Evolutionary conservation across 2,888 invertebrate genomes (phyloP).

Genomic region (Apamea monoglypha): DNA sequence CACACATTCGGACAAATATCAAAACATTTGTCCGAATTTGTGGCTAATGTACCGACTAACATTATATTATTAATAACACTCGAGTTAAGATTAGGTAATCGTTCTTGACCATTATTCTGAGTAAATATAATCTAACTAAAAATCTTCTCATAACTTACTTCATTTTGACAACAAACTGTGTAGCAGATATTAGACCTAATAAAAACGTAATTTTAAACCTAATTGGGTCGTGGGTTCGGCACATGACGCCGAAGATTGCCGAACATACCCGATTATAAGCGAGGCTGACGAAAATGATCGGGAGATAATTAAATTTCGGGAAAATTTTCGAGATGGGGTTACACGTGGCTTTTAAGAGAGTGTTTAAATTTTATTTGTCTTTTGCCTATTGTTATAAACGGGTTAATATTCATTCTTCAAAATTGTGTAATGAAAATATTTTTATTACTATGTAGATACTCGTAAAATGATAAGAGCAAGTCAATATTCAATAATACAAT

Average conservation of each 20-base stretch:
- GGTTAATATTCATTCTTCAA: too few relatives aligned
- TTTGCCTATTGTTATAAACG: neutral
- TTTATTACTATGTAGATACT: neutral
- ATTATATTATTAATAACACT: conserved; percentile 40
- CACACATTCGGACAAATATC: conserved; percentile 40
- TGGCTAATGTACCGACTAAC: conserved; percentile 25
- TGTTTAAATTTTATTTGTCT: neutral
- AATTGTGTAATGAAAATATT: neutral
- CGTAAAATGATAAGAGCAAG: neutral
- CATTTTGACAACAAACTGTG: neutral
- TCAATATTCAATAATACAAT: conserved; percentile 3
- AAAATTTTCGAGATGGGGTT: neutral
- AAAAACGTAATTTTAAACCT: conserved; percentile 6
- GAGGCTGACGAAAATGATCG: conserved; percentile 12
- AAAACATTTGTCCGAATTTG: conserved; percentile 40
- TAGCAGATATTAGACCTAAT: neutral
- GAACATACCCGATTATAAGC: conserved; percentile 1
- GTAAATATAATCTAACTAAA: neutral
- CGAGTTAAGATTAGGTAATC: neutral
- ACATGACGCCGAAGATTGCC: neutral
- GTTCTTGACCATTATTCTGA: conserved; percentile 11
- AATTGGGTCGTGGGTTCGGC: neutral
- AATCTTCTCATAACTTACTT: neutral
- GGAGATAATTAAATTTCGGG: neutral
- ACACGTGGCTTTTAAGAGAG: neutral